Base-by-base conservation (phyloP, 2,113 vertebrate species). In the Podocnemis expansa region DNA sequence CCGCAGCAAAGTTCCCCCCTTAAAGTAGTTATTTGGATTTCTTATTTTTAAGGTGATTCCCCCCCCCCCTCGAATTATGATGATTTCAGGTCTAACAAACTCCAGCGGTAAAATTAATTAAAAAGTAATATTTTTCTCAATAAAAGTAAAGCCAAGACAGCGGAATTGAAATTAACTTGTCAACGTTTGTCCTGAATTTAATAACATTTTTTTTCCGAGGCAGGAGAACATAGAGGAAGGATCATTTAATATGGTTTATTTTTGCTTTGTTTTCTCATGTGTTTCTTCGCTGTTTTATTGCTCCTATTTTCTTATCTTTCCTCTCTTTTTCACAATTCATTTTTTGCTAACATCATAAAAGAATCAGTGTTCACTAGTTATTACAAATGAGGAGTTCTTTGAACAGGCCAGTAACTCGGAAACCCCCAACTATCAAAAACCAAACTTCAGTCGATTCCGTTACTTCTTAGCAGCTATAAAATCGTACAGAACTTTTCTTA, bases 1-100 rank as follows among this genome's bases (percentile, higher is more conserved):
- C 92, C 96, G 87, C 89, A 90, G 96, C 90, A 97, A 97, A 98
- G 97, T 88, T 98, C 97, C 96, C 93, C 95, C 90, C 73, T 96
- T 96, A 89, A 96, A 96, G 91, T 87, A 95, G 96, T 94, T 97
- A 93, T 96, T 95, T 91, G 91, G 96, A 94, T 97, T 97, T 94
- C 75, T 95, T 93, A 95, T 97, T 84, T n/a, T 95, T 93, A 96
- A 95, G 93, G 92, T 93, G 90, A 95, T 94, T 22, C 52, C 86
- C 56, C 91, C 75, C n/a, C 47, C 41, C 93, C 81, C 70, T 55
- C 84, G 41, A 55, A 81, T 5, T 19, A 8, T 76, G 78, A 87
- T 86, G 82, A 88, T 92, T 90, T 75, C 84, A 38, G 55, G 78
- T 97, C 87, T 96, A 96, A 95, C 94, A 93, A 47, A 93, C 88